Evolutionary conservation across 2,888 invertebrate species (phyloP).

Genomic region (Polymixis lichenea): DNA sequence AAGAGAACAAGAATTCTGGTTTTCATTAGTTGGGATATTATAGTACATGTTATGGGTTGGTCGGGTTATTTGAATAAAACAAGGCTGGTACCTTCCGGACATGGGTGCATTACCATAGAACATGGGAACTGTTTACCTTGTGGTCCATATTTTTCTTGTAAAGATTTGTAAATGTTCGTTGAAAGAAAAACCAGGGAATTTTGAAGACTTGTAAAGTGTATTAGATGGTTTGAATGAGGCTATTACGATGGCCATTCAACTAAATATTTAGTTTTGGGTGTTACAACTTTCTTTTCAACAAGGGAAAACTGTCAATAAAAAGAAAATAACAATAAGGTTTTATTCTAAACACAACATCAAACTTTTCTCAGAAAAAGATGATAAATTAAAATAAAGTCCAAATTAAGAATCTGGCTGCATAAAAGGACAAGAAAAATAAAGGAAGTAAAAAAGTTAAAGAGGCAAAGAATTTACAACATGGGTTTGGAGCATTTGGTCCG

Average conservation of each 20-base stretch:
- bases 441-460: neutral
- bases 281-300: conserved; percentile 25
- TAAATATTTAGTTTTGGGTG: conserved; percentile 27
- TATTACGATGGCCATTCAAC: conserved; percentile 29
- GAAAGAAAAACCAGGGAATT: conserved; percentile 28
- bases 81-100: conserved; percentile 77
- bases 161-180: conserved; percentile 52
- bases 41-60: conserved; percentile 77
- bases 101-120: conserved; percentile 73
- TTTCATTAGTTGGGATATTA: conserved; percentile 1
- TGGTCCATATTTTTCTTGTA: conserved; percentile 63
- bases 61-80: conserved; percentile 81
- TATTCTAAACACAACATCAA: neutral
- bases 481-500: conserved; percentile 36
- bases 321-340: neutral
- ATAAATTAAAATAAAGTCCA: conserved; percentile 7
- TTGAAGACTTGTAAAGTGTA: conserved; percentile 12
- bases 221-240: conserved; percentile 14
- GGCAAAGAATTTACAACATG: conserved; percentile 52
- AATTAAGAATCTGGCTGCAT: conserved; percentile 21
- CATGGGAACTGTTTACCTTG: conserved; percentile 68
- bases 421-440: conserved; percentile 9
- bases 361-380: neutral
- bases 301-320: conserved; percentile 20
- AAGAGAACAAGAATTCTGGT: neutral